phyloP scores from a whole-genome alignment of 2,888 invertebrate species.

The Brachynemurus nebulosus region DNA sequence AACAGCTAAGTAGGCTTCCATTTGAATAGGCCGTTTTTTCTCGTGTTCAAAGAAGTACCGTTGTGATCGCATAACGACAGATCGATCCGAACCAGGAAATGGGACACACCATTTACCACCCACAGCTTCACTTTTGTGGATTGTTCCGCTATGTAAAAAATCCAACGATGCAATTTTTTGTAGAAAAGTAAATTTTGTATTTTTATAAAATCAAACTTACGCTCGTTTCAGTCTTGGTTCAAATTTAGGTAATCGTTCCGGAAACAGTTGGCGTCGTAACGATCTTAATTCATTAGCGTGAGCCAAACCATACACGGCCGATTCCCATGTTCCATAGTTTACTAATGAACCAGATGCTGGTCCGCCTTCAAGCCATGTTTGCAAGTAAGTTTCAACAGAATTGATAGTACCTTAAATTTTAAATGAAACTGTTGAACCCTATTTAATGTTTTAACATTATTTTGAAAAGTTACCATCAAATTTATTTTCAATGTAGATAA shows the following conservation, averaged over 20 bases:
- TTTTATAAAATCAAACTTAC: conserved; percentile 22
- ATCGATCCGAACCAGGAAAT: conserved; percentile 72
- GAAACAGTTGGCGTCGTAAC: conserved; percentile 53
- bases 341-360: conserved; percentile 35
- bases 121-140: conserved; percentile 36
- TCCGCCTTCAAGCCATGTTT: conserved; percentile 26
- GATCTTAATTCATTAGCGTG: conserved; percentile 45
- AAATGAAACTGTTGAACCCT: conserved; percentile 13
- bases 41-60: conserved; percentile 52
- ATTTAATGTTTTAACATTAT: background rate
- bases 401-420: conserved; percentile 60
- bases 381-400: conserved; percentile 59
- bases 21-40: conserved; percentile 62
- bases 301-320: conserved; percentile 64
- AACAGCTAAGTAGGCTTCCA: conserved; percentile 47
- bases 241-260: conserved; percentile 45
- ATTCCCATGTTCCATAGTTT: conserved; percentile 84
- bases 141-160: conserved; percentile 28
- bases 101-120: conserved; percentile 48
- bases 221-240: conserved; percentile 44
- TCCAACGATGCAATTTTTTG: conserved; percentile 16
- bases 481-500: conserved; percentile 60
- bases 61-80: conserved; percentile 72
- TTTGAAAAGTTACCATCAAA: conserved; percentile 45
- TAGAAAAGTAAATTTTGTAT: conserved; percentile 11